A percentile compares a stretch with the other conserved stretches of the same genome.
phyloP scores from a whole-genome alignment of 2,888 invertebrate species.

The Meghimatium bilineatum region DNA sequence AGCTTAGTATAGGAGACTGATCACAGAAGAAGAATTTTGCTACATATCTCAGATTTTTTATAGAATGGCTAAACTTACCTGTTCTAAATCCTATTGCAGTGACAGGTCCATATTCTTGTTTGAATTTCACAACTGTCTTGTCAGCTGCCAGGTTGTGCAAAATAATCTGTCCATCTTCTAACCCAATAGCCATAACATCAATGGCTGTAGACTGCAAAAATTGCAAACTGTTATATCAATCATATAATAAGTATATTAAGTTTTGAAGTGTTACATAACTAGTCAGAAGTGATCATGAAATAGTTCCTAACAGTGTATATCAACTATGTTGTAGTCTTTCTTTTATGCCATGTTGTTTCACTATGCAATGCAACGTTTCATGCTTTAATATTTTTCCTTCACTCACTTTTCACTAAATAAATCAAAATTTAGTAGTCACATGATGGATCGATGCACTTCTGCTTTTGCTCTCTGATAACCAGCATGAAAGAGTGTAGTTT shows the following conservation, averaged over 20 bases:
- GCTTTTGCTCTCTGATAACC: no score
- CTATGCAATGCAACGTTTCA: no score
- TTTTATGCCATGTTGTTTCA: no score
- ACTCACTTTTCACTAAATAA: no score
- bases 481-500: no score
- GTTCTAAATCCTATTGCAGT: slow-evolving; percentile 89
- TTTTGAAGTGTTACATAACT: background rate
- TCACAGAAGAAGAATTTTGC: no score
- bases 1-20: no score
- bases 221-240: background rate
- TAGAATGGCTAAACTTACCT: slow-evolving; percentile 70
- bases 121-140: slow-evolving; percentile 87
- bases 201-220: slow-evolving; percentile 86
- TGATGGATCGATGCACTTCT: no score
- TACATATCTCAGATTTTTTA: no score
- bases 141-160: slow-evolving; percentile 92
- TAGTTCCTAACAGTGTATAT: background rate
- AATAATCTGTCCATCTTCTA: slow-evolving; percentile 88
- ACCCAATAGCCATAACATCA: slow-evolving; percentile 92
- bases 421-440: no score
- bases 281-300: background rate
- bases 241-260: background rate
- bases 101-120: slow-evolving; percentile 94
- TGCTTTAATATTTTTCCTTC: no score
- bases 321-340: no score